These are phyloP conservation scores for Hypsopygia costalis DNA, from an alignment of 2,888 invertebrate species.

Conservation along the genomic window DNA sequence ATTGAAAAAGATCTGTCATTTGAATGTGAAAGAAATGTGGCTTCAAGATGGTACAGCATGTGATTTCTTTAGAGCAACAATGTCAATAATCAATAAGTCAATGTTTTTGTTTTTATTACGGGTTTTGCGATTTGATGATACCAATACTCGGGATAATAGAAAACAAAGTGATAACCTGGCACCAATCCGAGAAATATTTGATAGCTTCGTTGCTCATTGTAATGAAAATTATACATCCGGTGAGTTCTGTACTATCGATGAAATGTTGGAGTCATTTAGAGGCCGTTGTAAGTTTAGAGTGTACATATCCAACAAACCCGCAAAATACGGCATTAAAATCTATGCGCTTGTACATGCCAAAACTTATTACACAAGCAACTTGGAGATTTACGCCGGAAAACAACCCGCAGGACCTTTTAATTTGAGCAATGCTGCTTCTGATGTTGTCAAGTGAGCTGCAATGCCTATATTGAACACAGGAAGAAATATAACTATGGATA, in stretches of 20 bases:
- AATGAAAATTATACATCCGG: slow-evolving; percentile 1
- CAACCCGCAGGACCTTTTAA: too few species aligned
- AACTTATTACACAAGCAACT: too few species aligned
- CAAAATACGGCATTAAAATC: slow-evolving; percentile 23
- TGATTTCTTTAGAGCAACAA: too few species aligned
- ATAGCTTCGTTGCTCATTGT: not conserved
- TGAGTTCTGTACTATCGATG: slow-evolving; percentile 5
- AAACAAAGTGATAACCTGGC: slow-evolving; percentile 2
- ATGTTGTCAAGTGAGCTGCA: not conserved
- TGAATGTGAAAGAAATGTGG: too few species aligned
- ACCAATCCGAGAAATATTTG: slow-evolving; percentile 3
- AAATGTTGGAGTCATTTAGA: slow-evolving; percentile 3
- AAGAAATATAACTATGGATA: slow-evolving; percentile 16
- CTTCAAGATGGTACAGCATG: too few species aligned
- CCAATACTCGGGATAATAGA: slow-evolving; percentile 4
- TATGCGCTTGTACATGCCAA: not conserved
- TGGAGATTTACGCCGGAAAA: too few species aligned
- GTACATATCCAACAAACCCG: slow-evolving; percentile 31
- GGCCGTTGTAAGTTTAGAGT: slow-evolving; percentile 13
- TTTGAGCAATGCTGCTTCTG: too few species aligned
- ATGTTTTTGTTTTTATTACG: too few species aligned
- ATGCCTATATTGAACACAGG: not conserved
- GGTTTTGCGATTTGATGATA: slow-evolving; percentile 5
- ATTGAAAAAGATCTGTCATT: too few species aligned
- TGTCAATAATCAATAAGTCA: too few species aligned